A percentile compares a stretch with the other conserved stretches of the same genome.
Evolutionary conservation across 2,113 vertebrate species (phyloP).

Genomic region (Benitochromis conjunctus): DNA sequence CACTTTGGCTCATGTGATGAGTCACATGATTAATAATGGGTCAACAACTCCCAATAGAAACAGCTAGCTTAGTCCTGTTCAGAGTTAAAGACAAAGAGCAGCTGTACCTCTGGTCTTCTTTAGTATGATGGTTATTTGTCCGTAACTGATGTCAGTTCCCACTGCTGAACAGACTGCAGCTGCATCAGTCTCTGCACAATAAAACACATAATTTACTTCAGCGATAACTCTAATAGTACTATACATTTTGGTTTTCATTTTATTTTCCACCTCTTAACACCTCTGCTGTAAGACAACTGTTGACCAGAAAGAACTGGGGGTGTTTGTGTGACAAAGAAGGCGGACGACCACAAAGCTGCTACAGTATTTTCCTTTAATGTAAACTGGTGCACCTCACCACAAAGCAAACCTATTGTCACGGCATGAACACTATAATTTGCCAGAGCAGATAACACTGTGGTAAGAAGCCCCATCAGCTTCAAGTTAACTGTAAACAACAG

Average conservation of each 20-base stretch:
- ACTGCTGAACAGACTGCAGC: neutral
- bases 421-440: no score
- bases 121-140: neutral
- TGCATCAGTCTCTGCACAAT: rapidly evolving
- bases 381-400: no score
- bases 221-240: neutral
- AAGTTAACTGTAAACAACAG: no score
- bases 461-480: no score
- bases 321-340: neutral
- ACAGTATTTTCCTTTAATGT: neutral
- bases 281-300: neutral
- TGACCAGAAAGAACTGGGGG: neutral
- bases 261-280: neutral
- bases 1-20: no score
- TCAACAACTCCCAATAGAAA: no score
- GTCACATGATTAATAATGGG: no score
- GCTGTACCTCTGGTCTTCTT: neutral
- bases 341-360: neutral
- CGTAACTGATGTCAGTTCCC: neutral
- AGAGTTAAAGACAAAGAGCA: neutral
- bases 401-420: no score
- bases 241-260: neutral
- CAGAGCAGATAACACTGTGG: no score
- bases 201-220: neutral
- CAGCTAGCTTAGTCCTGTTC: neutral